These are phyloP conservation scores for Clistopyga incitator DNA, from an alignment of 2,888 invertebrate species.

Conservation along the genomic window DNA sequence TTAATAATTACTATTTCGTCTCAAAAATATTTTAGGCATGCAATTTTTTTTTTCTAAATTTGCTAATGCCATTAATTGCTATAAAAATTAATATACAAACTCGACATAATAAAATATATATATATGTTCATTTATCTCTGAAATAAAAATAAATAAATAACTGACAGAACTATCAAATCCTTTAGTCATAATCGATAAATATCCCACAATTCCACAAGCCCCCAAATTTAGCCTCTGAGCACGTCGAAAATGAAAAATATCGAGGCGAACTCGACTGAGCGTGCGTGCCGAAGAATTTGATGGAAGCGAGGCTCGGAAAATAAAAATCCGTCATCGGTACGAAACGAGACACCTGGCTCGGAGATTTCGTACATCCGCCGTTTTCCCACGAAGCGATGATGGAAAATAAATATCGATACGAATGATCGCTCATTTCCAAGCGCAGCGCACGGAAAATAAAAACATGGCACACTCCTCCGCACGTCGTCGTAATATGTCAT, in stretches of 20 bases:
- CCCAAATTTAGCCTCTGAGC: background rate
- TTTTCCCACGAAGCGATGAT: conserved; percentile 80
- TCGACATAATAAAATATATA: background rate
- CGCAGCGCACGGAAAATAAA: conserved; percentile 15
- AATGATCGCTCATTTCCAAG: conserved; percentile 69
- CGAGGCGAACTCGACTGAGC: background rate
- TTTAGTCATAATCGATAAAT: background rate
- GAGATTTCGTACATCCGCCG: conserved; percentile 70
- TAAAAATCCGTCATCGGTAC: conserved; percentile 75
- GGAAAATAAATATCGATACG: conserved; percentile 78
- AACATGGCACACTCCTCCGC: conserved; percentile 48
- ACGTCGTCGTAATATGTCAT: conserved; percentile 46
- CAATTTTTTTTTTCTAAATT: background rate
- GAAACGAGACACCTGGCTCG: conserved; percentile 67
- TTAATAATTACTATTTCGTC: no score
- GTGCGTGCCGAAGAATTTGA: conserved; percentile 61
- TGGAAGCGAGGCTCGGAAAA: conserved; percentile 71
- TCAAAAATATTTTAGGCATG: no score
- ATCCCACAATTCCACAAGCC: background rate
- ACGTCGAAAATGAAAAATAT: background rate
- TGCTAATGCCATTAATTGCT: background rate
- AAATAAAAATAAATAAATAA: no score
- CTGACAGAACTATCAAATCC: background rate
- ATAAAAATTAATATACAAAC: background rate
- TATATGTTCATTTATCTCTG: background rate